Evolutionary conservation across 2,888 invertebrate species (phyloP).

Genomic region (Oxystoma pomonae): DNA sequence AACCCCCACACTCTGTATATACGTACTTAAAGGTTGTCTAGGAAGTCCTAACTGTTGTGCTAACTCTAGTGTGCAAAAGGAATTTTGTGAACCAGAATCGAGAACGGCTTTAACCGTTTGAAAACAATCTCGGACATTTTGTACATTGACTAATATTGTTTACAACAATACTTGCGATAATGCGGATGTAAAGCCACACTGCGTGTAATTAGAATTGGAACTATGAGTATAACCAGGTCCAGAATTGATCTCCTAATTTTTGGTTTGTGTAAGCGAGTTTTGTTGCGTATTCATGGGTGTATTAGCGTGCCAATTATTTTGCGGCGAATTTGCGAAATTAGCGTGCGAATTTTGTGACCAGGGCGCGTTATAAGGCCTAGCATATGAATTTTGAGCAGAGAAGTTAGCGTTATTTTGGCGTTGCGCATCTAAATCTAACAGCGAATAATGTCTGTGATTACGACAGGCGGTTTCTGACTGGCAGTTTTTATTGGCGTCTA

Average conservation of each 20-base stretch:
- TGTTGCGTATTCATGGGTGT: background rate
- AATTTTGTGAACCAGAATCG: background rate
- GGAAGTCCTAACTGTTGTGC: no score
- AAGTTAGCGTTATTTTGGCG: background rate
- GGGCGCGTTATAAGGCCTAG: background rate
- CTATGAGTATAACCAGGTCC: background rate
- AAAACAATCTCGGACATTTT: background rate
- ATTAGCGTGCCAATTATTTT: background rate
- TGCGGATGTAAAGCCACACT: background rate
- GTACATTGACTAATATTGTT: background rate
- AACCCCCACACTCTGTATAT: no score
- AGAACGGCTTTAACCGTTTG: conserved; percentile 2
- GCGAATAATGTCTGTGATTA: background rate
- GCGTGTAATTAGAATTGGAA: background rate
- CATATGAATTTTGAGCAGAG: background rate
- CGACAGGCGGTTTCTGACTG: background rate
- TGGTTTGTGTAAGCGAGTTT: no score
- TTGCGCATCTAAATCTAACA: background rate
- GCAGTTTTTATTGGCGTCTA: background rate
- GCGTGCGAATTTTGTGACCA: no score
- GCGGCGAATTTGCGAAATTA: background rate
- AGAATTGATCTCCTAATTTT: background rate
- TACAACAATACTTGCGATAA: background rate
- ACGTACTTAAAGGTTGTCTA: no score
- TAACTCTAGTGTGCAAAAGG: background rate